Evolutionary conservation across 2,888 invertebrate species (phyloP), one percentile per base, ranked within the genome.

Genomic region (Opisthograptis luteolata): DNA sequence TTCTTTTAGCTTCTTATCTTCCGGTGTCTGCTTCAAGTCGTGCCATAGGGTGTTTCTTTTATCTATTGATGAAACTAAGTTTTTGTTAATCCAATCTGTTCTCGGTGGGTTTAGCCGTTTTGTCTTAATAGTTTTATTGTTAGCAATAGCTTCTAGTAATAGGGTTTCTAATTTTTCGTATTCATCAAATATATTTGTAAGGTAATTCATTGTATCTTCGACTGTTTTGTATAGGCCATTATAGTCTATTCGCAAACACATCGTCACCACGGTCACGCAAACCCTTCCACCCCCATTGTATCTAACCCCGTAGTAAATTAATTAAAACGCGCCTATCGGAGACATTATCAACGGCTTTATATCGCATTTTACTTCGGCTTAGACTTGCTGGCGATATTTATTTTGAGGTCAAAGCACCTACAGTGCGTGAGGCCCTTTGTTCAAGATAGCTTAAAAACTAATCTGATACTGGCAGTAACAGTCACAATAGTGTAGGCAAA

Each of bases 231-330:
- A n/a, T n/a, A n/a, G n/a, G n/a, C n/a, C n/a, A n/a, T n/a, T n/a
- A n/a, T n/a, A n/a, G n/a, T n/a, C n/a, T n/a, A 30, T 48, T 41
- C 41, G 15, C 31, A 42, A 27, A 30, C 28, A 17, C 35, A 36
- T 28, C 13, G 28, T 28, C 13, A 22, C 34, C 7, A 24, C 19
- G 24, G 55, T 57, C 62, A 62, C 62, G 62, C 59, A 51, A 62
- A 10, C 34, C 40, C 34, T 27, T 32, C 2, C 32, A 19, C 32
- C 40, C 30, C 20, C 14, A 12, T 45, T 46, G 52, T 55, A 58
- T 52, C 56, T 58, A 35, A 37, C 53, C 44, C 24, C 41, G 24
- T 37, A 53, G 52, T 62, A 62, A 62, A 62, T 62, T 62, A 59
- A 62, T 62, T 59, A 58, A 62, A 59, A 59, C 49, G 46, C 46